Evolutionary conservation across 2,113 vertebrate genomes (phyloP), one percentile per base, ranked within the genome.

Genomic region (Empidonax traillii): DNA sequence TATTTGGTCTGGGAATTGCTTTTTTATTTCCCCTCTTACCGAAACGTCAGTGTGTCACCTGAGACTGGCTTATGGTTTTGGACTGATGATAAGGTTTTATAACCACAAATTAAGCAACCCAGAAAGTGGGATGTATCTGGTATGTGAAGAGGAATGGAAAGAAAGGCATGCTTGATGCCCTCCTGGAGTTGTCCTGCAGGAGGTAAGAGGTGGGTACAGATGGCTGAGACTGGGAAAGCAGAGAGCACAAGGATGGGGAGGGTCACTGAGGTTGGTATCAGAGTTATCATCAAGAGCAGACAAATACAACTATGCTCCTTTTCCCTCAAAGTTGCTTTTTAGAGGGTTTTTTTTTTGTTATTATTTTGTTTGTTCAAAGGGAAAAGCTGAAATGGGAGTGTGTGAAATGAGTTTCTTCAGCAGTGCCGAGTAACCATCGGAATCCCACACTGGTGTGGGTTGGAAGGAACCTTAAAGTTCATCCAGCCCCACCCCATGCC

Each of bases 81-180:
- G n/a, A 18, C 65, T 80, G 30, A 3, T 11, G 30, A 3, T 11
- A 10, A 44, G 18, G 8, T 41, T 67, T 66, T 79, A 18, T 62
- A 73, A 9, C 19, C 10, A 15, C 5, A 31, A 37, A 21, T 39
- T 3, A 14, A 39, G 4, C 3, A 77, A 5, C 14, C 15, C 15
- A 43, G 76, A 3, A 68, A 66, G 20, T 19, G 12, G 66, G 24
- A 17, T 30, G 0, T 10, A 2, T 9, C 3, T 0, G 5, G 10
- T 44, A 1, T 39, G 7, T n/a, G 53, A 56, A 31, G 71, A n/a
- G 39, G 46, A 62, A 18, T 61, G 53, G 53, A n/a, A 33, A 47
- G 33, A 43, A 19, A 44, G 22, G 47, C 30, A 19, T 28, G 44
- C 9, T 47, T 19, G 37, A 18, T 18, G 1, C 0, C 0, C 16